A percentile compares a stretch with the other conserved stretches of the same genome.
phyloP scores from a whole-genome alignment of 2,888 invertebrate species.

The Dicyrtoma fusca region DNA sequence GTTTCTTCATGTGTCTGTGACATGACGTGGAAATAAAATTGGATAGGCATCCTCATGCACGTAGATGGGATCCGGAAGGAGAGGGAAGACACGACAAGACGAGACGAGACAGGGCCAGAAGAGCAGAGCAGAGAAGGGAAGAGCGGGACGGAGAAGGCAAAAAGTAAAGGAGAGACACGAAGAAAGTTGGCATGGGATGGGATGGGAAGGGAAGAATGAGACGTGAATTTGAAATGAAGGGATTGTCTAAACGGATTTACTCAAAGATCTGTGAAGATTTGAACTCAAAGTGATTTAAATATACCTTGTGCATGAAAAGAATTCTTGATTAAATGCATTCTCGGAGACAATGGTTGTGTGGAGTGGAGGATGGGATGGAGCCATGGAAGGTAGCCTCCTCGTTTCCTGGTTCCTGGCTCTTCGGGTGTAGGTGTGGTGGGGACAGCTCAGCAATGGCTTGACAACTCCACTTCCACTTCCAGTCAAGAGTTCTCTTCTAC shows the following conservation, averaged over 20 bases:
- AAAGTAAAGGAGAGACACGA: background rate
- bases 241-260: constrained; percentile 43
- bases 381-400: background rate
- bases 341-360: background rate
- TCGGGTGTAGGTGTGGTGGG: background rate
- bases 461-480: background rate
- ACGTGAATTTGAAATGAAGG: constrained; percentile 48
- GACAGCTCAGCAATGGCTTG: background rate
- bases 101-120: background rate
- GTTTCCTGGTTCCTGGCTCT: background rate
- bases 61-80: background rate
- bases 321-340: constrained; percentile 40
- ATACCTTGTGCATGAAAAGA: constrained; percentile 44
- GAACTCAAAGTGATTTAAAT: constrained; percentile 52
- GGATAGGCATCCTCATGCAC: no score
- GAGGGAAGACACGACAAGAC: background rate
- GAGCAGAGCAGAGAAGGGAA: background rate
- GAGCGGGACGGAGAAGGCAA: background rate
- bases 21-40: no score
- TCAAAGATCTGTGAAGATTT: constrained; percentile 45
- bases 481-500: background rate
- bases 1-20: no score
- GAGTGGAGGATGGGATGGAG: constrained; percentile 4
- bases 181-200: background rate
- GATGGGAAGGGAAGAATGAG: constrained; percentile 41